phyloP scores from a whole-genome alignment of 2,797 vertebrate genomes.

The Craterocephalus amniculus region DNA sequence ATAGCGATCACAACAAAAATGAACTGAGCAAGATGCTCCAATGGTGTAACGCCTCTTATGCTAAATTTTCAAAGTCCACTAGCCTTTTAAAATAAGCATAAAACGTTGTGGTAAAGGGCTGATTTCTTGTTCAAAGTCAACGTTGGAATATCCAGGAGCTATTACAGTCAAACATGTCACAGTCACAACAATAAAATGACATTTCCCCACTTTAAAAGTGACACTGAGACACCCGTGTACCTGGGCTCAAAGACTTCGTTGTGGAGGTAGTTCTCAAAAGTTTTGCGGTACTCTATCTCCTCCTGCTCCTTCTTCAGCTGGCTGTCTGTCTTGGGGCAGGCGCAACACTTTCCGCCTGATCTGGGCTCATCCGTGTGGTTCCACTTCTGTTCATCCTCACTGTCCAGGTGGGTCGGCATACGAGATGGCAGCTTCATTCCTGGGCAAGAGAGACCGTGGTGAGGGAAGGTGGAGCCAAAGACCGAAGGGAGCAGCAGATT shows the following conservation, averaged over 20 bases:
- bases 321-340: conserved; percentile 93
- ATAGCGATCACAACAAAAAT: conserved; percentile 6
- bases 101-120: neutral
- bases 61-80: neutral
- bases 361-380: conserved; percentile 88
- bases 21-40: conserved; percentile 8
- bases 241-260: conserved; percentile 95
- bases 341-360: conserved; percentile 84
- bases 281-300: conserved; percentile 93
- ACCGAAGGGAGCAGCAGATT: neutral
- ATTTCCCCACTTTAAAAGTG: neutral
- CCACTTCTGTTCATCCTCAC: conserved; percentile 80
- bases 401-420: conserved; percentile 82
- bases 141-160: neutral
- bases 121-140: neutral
- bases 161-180: neutral
- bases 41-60: neutral
- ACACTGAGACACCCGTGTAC: conserved; percentile 65
- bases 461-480: neutral
- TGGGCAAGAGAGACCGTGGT: conserved; percentile 41
- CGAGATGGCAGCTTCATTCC: conserved; percentile 92
- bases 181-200: neutral
- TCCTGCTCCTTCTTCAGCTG: conserved; percentile 94
- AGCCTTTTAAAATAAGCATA: neutral
- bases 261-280: conserved; percentile 96